Conservation (phyloP, 2,113 vertebrate species). For the Pluvialis apricaria region DNA sequence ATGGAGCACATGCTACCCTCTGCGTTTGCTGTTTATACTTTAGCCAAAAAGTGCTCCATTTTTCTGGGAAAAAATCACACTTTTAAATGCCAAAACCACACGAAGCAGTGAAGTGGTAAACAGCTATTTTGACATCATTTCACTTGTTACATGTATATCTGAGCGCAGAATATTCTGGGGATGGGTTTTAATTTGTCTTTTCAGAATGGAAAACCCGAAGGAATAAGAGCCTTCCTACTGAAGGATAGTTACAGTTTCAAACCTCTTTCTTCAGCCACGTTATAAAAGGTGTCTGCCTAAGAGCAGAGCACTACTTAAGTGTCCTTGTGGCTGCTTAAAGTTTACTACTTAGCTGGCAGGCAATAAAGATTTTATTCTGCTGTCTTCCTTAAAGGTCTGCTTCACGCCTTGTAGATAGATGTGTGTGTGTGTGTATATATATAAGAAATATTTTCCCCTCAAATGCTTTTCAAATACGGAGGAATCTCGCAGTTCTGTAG, state of each 20-base stretch:
- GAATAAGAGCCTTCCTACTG: neutral
- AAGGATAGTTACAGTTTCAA: neutral
- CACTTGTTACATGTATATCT: neutral
- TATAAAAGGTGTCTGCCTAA: neutral
- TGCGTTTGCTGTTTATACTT: neutral
- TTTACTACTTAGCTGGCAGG: neutral
- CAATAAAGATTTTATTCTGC: neutral
- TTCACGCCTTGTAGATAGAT: neutral
- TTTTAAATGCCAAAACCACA: neutral
- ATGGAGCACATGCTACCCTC: neutral
- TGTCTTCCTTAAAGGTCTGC: neutral
- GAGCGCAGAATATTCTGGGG: neutral
- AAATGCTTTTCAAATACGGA: neutral
- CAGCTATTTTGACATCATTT: neutral
- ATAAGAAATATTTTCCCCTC: neutral
- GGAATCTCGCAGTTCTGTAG: neutral
- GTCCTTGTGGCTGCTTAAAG: neutral
- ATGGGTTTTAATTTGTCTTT: neutral
- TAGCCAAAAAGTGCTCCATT: neutral
- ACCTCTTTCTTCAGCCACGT: neutral
- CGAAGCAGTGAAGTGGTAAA: constrained; percentile 43
- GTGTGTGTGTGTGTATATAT: too few species aligned
- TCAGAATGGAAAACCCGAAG: neutral
- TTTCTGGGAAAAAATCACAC: constrained; percentile 4
- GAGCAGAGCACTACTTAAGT: neutral